Conservation (phyloP, 1,140 invertebrate genomes). For the Daktulosphaira vitifoliae region DNA sequence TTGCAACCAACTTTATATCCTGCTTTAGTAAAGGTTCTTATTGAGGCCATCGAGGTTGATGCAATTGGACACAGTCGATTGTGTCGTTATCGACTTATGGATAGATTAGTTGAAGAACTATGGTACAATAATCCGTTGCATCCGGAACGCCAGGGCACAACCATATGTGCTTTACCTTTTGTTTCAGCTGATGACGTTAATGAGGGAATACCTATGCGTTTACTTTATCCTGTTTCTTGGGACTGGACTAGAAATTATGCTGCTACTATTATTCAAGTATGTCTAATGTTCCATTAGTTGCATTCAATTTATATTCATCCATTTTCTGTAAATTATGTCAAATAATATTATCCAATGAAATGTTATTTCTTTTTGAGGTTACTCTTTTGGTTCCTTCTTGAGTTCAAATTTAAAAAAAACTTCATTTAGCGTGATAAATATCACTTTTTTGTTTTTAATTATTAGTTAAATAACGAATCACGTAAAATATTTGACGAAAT, state of each 20-base stretch:
- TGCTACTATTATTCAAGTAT: slow-evolving; percentile 18
- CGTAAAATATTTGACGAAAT: too few species aligned
- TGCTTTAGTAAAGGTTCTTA: neutral
- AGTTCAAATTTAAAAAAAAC: too few species aligned
- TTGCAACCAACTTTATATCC: neutral
- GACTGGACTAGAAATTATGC: neutral
- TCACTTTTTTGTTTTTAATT: too few species aligned
- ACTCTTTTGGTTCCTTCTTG: too few species aligned
- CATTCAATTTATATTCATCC: too few species aligned
- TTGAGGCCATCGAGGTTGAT: neutral
- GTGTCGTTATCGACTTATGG: neutral
- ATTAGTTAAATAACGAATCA: too few species aligned
- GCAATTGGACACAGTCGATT: neutral
- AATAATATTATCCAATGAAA: too few species aligned
- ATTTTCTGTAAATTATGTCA: too few species aligned
- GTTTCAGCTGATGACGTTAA: neutral
- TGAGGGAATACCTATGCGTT: neutral
- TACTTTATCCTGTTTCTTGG: neutral
- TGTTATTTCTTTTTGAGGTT: too few species aligned
- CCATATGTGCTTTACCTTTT: neutral
- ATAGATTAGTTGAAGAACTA: slow-evolving; percentile 11
- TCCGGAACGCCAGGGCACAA: neutral
- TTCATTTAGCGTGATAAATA: too few species aligned
- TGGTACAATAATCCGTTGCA: slow-evolving; percentile 16
- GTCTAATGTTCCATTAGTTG: too few species aligned